These are phyloP conservation scores for Nemoura dubitans DNA, from an alignment of 2,888 invertebrate genomes.

Conservation along the genomic window DNA sequence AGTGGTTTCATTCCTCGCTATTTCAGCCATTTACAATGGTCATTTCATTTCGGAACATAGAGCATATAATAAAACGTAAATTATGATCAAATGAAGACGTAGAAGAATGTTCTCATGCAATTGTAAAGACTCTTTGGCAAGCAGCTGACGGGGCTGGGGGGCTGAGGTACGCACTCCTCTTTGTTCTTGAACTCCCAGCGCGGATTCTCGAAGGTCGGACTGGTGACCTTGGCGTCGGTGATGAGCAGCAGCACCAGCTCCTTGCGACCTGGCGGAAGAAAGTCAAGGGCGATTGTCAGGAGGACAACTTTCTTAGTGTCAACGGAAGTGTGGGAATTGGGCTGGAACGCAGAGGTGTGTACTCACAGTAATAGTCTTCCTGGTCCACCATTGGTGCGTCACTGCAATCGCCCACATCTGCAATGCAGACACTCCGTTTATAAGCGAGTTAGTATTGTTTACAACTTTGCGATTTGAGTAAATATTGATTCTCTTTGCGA, in stretches of 20 bases:
- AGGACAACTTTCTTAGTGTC: no score
- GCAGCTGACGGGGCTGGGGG: no score
- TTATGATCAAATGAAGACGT: no score
- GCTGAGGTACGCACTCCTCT: constrained; percentile 57
- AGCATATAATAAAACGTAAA: no score
- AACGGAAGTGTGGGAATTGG: no score
- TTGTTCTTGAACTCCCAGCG: constrained; percentile 67
- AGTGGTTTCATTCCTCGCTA: no score
- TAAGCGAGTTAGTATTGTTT: constrained; percentile 10
- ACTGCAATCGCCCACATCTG: constrained; percentile 72
- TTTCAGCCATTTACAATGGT: no score
- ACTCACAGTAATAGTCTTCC: constrained; percentile 80
- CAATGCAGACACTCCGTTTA: constrained; percentile 51
- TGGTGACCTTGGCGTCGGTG: constrained; percentile 85
- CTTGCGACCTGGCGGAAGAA: constrained; percentile 66
- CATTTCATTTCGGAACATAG: no score
- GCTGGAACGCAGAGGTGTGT: background rate
- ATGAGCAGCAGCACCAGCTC: constrained; percentile 85
- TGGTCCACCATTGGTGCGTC: constrained; percentile 67
- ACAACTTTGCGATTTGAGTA: no score
- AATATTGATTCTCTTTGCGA: no score
- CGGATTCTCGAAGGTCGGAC: constrained; percentile 63
- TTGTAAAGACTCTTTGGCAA: no score
- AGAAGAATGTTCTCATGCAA: no score
- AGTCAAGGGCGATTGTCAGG: background rate